These are phyloP conservation scores for Saimiri boliviensis DNA, from an alignment of 2,113 vertebrate species.

Conservation along the genomic window DNA sequence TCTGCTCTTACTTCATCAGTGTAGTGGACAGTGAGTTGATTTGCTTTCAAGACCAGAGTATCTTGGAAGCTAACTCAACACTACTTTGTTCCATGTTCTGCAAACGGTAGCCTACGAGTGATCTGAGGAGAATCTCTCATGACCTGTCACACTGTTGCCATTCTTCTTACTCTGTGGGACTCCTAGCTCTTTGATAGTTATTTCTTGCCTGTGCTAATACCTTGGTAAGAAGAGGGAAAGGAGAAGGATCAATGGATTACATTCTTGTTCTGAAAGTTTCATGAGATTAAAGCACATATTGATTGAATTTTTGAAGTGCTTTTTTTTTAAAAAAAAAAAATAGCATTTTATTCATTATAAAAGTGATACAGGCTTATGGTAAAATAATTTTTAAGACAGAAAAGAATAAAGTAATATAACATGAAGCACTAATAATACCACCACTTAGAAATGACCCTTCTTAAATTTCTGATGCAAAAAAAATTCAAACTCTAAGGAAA, in stretches of 20 bases:
- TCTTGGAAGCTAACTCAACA: neutral
- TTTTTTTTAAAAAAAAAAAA: conserved; percentile 56
- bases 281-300: conserved; percentile 15
- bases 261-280: neutral
- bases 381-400: neutral
- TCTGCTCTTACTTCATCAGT: neutral
- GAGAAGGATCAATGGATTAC: neutral
- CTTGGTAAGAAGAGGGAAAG: neutral
- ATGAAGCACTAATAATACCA: neutral
- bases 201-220: neutral
- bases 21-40: neutral
- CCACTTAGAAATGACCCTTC: conserved; percentile 18
- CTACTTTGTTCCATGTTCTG: neutral
- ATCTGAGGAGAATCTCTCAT: neutral
- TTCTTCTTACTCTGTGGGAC: neutral
- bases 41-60: conserved; percentile 47
- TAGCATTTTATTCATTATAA: conserved; percentile 48
- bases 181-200: neutral
- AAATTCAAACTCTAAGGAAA: neutral
- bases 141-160: neutral
- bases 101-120: neutral
- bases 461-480: conserved; percentile 16
- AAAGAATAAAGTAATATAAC: conserved; percentile 30
- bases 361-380: neutral
- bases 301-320: conserved; percentile 26